These are phyloP conservation scores for Colostygia pectinataria DNA, from an alignment of 2,888 invertebrate genomes.

Conservation along the genomic window DNA sequence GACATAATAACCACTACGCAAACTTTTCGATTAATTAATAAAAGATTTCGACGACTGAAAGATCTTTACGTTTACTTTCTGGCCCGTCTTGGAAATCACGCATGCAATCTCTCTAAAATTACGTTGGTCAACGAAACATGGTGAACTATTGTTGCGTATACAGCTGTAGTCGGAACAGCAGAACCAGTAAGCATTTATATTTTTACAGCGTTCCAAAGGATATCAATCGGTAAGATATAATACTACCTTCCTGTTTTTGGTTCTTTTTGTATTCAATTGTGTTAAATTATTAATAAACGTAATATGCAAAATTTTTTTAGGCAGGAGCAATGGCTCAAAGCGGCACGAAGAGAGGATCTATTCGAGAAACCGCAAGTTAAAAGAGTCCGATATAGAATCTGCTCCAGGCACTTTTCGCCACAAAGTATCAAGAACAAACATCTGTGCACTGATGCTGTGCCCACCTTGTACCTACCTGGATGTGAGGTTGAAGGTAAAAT, in stretches of 20 bases:
- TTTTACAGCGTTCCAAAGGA: conserved; percentile 70
- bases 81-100: too few species aligned
- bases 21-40: too few species aligned
- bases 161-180: conserved; percentile 67
- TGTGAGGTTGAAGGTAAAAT: conserved; percentile 45
- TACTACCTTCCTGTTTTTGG: neutral
- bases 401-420: conserved; percentile 67
- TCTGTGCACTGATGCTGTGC: conserved; percentile 60
- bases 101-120: too few species aligned
- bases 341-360: conserved; percentile 59
- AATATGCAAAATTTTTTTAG: conserved; percentile 45
- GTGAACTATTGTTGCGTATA: conserved; percentile 73
- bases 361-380: conserved; percentile 47
- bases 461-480: conserved; percentile 58
- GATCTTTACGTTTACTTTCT: too few species aligned
- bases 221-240: conserved; percentile 50
- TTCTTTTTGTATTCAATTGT: neutral
- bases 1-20: too few species aligned
- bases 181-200: conserved; percentile 62
- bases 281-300: neutral
- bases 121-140: too few species aligned
- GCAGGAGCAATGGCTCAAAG: conserved; percentile 62
- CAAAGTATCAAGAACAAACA: conserved; percentile 59
- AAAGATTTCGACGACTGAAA: too few species aligned
- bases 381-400: conserved; percentile 54